Base-by-base conservation (phyloP, 2,888 invertebrate genomes). In the Pantelozetes paolii region DNA sequence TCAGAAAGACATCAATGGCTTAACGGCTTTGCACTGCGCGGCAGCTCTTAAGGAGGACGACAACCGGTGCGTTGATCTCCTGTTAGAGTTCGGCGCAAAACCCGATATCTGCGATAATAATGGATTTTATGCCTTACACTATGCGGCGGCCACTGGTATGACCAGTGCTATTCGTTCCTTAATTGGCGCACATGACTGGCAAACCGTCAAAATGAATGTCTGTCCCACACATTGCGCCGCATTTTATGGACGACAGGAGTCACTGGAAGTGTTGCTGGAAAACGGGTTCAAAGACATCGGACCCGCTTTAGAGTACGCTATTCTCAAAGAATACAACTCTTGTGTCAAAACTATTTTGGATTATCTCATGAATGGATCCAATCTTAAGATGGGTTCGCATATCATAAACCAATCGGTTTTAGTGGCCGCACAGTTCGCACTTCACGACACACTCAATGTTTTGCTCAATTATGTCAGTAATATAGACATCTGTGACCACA, bases 141-240 rank as follows among this genome's bases (percentile, higher is more conserved):
- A 88, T 86, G 87, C 87, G n/a, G 87, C 88, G 9, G 85, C 87
- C 77, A 86, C 87, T 81, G 88, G 88, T 28, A 82, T 87, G 78
- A 87, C 87, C 79, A 86, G 86, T 0, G 82, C 87, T 71, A 87
- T 88, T 62, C 86, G 87, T 81, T 85, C 84, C 62, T 82, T 88
- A 70, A 84, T 88, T 26, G 15, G 18, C 23, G 20, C 23, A 1
- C n/a, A 18, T n/a, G 59, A 86, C 36, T 75, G 69, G 74, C 1
- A n/a, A 48, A 15, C 32, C 5, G 32, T 54, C 8, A 42, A 45
- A 32, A 62, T 59, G 28, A 26, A 2, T 20, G 26, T 54, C n/a
- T 74, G 72, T 48, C 74, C 74, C 59, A 45, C 71, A 26, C 50
- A 74, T 26, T 36, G 50, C n/a, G 74, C 74, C 26, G 8, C 40